Evolutionary conservation across 1,140 invertebrate genomes (phyloP).

Genomic region (Drosophila navojoa): DNA sequence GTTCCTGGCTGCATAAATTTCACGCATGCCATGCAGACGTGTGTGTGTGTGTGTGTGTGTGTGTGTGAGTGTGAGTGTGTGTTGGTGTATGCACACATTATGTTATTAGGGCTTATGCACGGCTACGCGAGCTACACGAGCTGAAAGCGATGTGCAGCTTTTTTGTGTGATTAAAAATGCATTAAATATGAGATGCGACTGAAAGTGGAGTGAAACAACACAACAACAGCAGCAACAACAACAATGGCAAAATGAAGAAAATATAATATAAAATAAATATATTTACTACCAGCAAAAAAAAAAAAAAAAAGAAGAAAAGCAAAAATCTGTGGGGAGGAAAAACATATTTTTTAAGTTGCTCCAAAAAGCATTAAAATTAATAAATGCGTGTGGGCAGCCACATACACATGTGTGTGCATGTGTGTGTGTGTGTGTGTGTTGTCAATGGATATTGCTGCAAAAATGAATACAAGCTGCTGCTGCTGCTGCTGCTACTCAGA

Average conservation of each 20-base stretch:
- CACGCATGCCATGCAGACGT: conserved; percentile 1
- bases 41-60: conserved; percentile 4
- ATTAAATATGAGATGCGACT: conserved; percentile 64
- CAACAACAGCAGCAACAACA: background rate
- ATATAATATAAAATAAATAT: conserved; percentile 9
- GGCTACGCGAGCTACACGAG: conserved; percentile 9
- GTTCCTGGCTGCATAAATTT: conserved; percentile 46
- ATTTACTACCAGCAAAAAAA: conserved; percentile 40
- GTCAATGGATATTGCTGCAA: conserved; percentile 65
- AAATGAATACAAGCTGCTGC: conserved; percentile 40
- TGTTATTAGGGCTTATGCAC: conserved; percentile 46
- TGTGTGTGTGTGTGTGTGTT: conserved; percentile 34
- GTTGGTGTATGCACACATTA: conserved; percentile 25
- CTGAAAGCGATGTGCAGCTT: conserved; percentile 38
- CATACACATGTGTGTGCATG: background rate
- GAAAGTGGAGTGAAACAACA: conserved; percentile 2
- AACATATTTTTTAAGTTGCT: conserved; percentile 39
- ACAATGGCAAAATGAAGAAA: background rate
- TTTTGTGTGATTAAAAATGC: conserved; percentile 75
- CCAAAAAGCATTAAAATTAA: conserved; percentile 77
- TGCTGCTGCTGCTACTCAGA: conserved; percentile 5
- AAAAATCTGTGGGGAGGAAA: conserved; percentile 9
- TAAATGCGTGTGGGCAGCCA: conserved; percentile 61
- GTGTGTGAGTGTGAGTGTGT: conserved; percentile 9
- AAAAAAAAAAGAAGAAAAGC: conserved; percentile 10